Conservation (phyloP, 2,797 vertebrate species). For the Tangara arthus region DNA sequence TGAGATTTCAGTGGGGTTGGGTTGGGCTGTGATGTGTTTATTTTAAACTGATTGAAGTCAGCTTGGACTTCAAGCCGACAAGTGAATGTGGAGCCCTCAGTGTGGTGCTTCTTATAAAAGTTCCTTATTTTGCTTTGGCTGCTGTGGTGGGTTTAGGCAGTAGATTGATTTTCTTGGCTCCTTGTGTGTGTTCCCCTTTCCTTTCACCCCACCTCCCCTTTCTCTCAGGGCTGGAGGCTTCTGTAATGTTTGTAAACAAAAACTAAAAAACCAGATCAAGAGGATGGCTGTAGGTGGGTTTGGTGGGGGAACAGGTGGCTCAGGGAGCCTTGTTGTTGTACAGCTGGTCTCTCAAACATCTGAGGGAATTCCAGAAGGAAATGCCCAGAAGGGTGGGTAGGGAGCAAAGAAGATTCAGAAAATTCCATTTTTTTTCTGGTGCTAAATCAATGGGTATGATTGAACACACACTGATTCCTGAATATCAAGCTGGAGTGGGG, state of each 20-base stretch:
- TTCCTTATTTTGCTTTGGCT: neutral
- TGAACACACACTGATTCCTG: neutral
- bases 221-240: neutral
- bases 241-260: neutral
- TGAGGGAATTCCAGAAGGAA: neutral
- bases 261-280: accelerated
- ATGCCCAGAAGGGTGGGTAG: neutral
- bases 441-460: neutral
- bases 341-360: neutral
- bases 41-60: neutral
- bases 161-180: neutral
- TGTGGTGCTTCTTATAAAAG: neutral
- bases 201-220: neutral
- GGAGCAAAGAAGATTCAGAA: neutral
- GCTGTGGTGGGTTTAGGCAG: neutral
- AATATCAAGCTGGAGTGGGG: neutral
- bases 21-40: neutral
- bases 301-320: neutral
- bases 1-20: neutral
- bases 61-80: neutral
- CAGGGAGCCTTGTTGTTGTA: neutral
- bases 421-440: neutral
- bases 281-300: neutral
- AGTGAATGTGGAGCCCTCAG: neutral
- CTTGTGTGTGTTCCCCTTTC: neutral